Evolutionary conservation across 2,113 vertebrate genomes (phyloP).

Genomic region (Hydropotes inermis): DNA sequence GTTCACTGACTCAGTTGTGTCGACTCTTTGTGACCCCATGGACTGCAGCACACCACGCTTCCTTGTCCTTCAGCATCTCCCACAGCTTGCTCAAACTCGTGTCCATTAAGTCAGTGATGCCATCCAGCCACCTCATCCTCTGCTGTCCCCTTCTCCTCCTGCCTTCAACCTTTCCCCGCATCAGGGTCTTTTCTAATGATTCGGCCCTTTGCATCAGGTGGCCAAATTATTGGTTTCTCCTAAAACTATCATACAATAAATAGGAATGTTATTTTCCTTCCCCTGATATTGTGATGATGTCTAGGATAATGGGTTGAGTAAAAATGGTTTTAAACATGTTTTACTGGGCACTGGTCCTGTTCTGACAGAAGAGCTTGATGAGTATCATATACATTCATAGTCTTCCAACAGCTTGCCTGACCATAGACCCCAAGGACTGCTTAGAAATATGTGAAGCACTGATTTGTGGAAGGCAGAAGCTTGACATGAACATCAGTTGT

Average conservation of each 20-base stretch:
- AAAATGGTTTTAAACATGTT: conserved; percentile 29
- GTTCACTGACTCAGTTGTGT: not conserved
- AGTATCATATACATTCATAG: not conserved
- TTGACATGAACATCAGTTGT: not conserved
- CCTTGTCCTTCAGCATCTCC: not conserved
- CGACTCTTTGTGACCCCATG: not conserved
- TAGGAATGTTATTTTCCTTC: not conserved
- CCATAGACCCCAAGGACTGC: not conserved
- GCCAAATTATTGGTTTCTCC: not conserved
- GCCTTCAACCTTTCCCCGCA: not conserved
- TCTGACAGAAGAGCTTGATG: not conserved
- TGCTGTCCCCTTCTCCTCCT: not conserved
- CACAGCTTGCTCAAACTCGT: not conserved
- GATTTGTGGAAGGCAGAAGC: conserved; percentile 24
- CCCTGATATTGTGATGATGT: not conserved
- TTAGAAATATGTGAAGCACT: conserved; percentile 40
- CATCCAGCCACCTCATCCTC: not conserved
- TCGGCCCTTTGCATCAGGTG: not conserved
- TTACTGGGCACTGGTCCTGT: not conserved
- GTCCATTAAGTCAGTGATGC: not conserved
- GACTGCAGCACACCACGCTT: not conserved
- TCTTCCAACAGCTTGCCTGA: not conserved
- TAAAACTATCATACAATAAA: not conserved
- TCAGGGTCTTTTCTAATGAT: not conserved
- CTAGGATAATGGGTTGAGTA: not conserved